Base-by-base conservation (phyloP, 2,113 vertebrate species). In the Nesogale talazaci region DNA sequence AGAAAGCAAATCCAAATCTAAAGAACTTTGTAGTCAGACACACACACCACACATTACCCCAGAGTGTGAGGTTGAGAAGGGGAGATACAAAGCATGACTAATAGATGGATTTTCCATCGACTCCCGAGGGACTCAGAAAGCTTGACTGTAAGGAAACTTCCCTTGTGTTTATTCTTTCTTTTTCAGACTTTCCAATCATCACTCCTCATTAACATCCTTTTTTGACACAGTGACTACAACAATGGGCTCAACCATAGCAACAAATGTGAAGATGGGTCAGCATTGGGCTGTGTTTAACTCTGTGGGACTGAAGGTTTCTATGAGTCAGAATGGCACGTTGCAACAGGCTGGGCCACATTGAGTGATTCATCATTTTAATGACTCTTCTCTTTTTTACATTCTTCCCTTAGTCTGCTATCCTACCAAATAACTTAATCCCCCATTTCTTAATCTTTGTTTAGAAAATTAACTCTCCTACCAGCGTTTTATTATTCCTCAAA, bases 121-220 rank as follows among this genome's bases (percentile, higher is more conserved):
- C 6, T 88, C 69, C 23, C 42, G 72, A 17, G 87, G 82, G 86
- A 77, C 20, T 34, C n/a, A 84, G 42, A 93, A 85, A 6, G 29
- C 46, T 76, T 79, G 57, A 81, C 38, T 81, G 14, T 94, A 40
- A 74, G 92, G 52, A 94, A 96, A 88, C 9, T 59, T 83, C 81
- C 59, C 69, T 69, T 86, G 65, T 87, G 79, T 95, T 91, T 93
- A 63, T 86, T 94, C 83, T 86, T 95, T 95, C 59, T 82, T 86
- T 96, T 91, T 84, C 59, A 70, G 83, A 75, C 17, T 94, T 95
- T 90, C 89, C 75, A 89, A 46, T 72, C 82, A 87, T 74, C 61
- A 80, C 83, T 87, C 46, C 23, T 46, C 46, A 5, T 79, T 96
- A 82, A 56, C 7, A 61, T 78, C 38, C 22, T 69, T 93, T 93